Conservation (phyloP, 2,113 vertebrate genomes). For the Rutilus rutilus region DNA sequence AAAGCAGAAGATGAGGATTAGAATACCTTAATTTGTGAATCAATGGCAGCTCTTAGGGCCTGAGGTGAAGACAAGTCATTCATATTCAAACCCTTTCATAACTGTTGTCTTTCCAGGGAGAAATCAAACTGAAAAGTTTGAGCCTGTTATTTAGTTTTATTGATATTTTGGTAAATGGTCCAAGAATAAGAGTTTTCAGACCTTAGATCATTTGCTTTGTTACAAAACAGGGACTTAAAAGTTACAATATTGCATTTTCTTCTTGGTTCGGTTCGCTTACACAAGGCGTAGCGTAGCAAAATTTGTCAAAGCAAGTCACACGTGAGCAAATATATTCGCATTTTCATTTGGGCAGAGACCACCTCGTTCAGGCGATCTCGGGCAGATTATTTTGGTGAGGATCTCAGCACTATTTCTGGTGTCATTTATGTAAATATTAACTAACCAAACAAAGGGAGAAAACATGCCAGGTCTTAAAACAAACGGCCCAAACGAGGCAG, state of each 20-base stretch:
- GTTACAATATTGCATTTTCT: background rate
- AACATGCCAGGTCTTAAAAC: background rate
- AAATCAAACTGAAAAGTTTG: slow-evolving; percentile 10
- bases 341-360: background rate
- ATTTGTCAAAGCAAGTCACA: background rate
- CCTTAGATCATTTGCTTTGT: background rate
- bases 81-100: slow-evolving; percentile 40
- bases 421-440: background rate
- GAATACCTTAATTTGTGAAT: slow-evolving; percentile 52
- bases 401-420: background rate
- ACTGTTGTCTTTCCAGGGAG: slow-evolving; percentile 20
- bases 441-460: background rate
- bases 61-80: slow-evolving; percentile 24
- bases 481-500: background rate
- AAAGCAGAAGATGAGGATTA: slow-evolving; percentile 38
- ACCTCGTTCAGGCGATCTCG: background rate
- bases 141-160: background rate
- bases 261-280: background rate
- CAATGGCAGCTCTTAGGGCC: slow-evolving; percentile 47
- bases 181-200: background rate
- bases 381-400: background rate
- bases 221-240: background rate
- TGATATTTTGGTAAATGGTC: slow-evolving; percentile 21
- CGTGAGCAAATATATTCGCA: background rate
- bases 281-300: background rate